A percentile compares a stretch with the other conserved stretches of the same genome.
These are phyloP conservation scores for Andrena haemorrhoa DNA, from an alignment of 2,888 invertebrate genomes.

Conservation along the genomic window DNA sequence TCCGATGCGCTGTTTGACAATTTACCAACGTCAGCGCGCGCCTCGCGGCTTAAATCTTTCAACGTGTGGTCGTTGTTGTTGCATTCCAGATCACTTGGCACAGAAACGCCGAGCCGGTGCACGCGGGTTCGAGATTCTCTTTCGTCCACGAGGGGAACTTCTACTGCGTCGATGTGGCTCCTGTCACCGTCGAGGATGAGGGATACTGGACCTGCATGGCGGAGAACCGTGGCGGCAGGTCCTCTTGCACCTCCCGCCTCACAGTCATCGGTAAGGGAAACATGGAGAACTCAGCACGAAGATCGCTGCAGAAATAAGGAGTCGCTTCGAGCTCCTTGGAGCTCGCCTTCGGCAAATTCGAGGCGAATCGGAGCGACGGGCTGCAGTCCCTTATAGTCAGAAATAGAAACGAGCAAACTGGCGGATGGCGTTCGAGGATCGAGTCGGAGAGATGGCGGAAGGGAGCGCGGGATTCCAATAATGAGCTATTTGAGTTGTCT, in stretches of 20 bases:
- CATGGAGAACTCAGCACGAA: background rate
- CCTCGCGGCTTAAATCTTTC: conserved; percentile 21
- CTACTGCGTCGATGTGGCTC: conserved; percentile 93
- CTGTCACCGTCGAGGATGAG: conserved; percentile 92
- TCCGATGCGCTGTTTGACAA: conserved; percentile 8
- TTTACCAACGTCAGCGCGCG: conserved; percentile 12
- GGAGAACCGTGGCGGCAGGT: conserved; percentile 91
- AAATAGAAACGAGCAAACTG: conserved; percentile 41
- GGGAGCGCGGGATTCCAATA: background rate
- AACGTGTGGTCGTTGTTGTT: conserved; percentile 10
- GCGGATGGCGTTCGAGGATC: conserved; percentile 24
- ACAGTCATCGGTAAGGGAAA: conserved; percentile 89
- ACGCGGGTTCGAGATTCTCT: conserved; percentile 91
- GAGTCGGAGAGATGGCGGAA: conserved; percentile 6
- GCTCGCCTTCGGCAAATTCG: conserved; percentile 16
- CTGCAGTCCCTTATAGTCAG: conserved; percentile 27
- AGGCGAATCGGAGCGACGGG: background rate
- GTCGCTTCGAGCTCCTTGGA: background rate
- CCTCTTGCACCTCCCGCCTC: conserved; percentile 91
- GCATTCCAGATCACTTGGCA: conserved; percentile 92
- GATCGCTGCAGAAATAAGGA: background rate
- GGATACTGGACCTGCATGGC: conserved; percentile 95
- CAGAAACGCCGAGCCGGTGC: conserved; percentile 92
- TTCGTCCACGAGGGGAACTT: conserved; percentile 94
- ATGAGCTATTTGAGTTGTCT: background rate